phyloP scores from a whole-genome alignment of 2,888 invertebrate species.

The Monopis laevigella region DNA sequence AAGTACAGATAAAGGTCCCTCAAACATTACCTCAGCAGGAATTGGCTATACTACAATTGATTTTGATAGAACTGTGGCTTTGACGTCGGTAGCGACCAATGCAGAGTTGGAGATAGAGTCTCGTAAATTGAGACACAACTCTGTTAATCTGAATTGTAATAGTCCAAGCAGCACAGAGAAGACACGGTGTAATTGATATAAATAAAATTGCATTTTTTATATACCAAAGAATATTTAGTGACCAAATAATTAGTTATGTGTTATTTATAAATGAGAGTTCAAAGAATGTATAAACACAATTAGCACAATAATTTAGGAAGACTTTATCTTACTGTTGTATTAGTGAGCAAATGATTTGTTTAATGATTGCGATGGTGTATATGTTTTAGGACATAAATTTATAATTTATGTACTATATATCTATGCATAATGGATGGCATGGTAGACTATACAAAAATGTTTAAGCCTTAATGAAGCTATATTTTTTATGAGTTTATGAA shows the following conservation, averaged over 20 bases:
- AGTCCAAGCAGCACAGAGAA: slow-evolving; percentile 44
- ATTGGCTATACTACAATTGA: slow-evolving; percentile 91
- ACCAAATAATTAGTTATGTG: slow-evolving; percentile 7
- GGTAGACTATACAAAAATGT: too few species aligned
- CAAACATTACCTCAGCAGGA: slow-evolving; percentile 17
- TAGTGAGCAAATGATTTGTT: too few species aligned
- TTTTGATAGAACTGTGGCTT: slow-evolving; percentile 91
- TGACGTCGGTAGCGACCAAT: slow-evolving; percentile 81
- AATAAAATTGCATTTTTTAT: too few species aligned
- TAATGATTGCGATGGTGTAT: too few species aligned
- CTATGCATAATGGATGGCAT: too few species aligned
- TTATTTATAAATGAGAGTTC: neutral
- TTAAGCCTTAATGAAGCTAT: too few species aligned
- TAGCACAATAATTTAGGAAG: too few species aligned
- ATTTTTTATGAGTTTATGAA: too few species aligned
- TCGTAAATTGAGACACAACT: slow-evolving; percentile 85
- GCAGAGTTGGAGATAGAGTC: slow-evolving; percentile 75
- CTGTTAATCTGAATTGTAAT: slow-evolving; percentile 68
- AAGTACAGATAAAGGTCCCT: slow-evolving; percentile 35
- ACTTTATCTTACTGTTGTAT: too few species aligned
- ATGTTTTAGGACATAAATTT: too few species aligned
- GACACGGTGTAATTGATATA: slow-evolving; percentile 23
- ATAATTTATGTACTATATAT: too few species aligned
- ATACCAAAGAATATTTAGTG: slow-evolving; percentile 8
- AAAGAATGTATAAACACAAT: too few species aligned